Conservation (phyloP, 2,113 vertebrate species). For the Brachypteracias leptosomus region DNA sequence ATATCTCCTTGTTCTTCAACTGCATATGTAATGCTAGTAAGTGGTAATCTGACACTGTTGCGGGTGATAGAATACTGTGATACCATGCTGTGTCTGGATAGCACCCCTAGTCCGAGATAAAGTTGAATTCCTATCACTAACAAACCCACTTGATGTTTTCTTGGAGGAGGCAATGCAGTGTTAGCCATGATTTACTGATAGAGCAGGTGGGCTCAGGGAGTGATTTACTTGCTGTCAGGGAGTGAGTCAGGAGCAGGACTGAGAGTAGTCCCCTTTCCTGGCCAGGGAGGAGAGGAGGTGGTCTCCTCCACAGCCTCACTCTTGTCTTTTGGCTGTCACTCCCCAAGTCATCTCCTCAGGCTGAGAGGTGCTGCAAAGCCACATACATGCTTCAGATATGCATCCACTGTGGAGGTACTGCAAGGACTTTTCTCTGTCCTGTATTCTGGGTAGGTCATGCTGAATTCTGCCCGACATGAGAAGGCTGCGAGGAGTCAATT, state of each 20-base stretch:
- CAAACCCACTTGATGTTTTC: not conserved
- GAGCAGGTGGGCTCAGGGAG: not conserved
- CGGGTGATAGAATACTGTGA: not conserved
- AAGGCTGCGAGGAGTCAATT: not conserved
- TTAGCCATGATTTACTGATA: not conserved
- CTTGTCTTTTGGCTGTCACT: not conserved
- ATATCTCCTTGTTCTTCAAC: not conserved
- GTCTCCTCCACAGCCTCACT: not conserved
- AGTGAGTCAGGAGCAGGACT: not conserved
- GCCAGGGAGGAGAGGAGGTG: not conserved
- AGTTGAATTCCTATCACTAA: not conserved
- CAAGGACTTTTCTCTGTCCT: not conserved
- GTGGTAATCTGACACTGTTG: not conserved
- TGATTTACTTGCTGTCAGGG: not conserved
- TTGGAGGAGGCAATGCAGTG: not conserved
- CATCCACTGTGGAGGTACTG: accelerated
- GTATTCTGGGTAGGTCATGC: not conserved
- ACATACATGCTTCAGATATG: not conserved
- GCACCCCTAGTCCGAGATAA: not conserved
- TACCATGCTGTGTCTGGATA: not conserved
- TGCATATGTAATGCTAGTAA: not conserved
- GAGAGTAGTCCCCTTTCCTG: not conserved
- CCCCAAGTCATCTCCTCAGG: not conserved
- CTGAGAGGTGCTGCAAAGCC: not conserved
- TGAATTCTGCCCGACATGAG: not conserved